Base-by-base conservation (phyloP, 92 coral and sea anemone genomes). In the Parazoanthus atlanticus region DNA sequence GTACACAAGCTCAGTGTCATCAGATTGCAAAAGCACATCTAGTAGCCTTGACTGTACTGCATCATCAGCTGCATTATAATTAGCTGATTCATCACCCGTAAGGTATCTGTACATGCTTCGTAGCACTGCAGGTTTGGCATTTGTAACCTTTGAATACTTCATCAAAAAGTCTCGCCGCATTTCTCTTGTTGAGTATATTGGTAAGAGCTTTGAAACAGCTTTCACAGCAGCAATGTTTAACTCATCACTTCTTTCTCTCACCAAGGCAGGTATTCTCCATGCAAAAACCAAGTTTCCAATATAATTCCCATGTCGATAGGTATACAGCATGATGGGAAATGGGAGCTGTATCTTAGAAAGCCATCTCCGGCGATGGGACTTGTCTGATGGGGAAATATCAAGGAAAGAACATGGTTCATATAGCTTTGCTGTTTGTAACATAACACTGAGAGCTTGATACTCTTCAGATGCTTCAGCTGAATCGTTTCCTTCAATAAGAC, bases 21-120 rank as follows among this genome's bases (percentile, higher is more conserved):
- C 77, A 10, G 77, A 73, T 10, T 73, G 40, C 77, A 73, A 10
- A 10, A 73, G 77, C 21, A 73, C 41, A 73, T 73, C 77, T 3
- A 73, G 23, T 73, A 73, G 41, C 77, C 77, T 73, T 10, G 21
- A 10, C 77, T 73, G 77, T 5, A 73, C 77, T 30, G 43, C 77
- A 73, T 73, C 77, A 73, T 73, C 77, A 73, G 19, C 76, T 28
- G 13, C 79, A 75, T 75, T 75, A 5, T 19, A 75, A 36, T 75
- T 75, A 13, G 79, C 78, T 75, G 79, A 75, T 75, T 75, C 52
- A 36, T 75, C 79, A 75, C 79, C 79, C 2, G 79, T 75, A 13
- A 75, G 79, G 28, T 75, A 75, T 13, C 79, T 13, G 79, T 75
- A 75, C 79, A 75, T 75, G 52, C 79, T 75, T 75, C 79, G 49